A percentile compares a stretch with the other conserved stretches of the same genome.
Conservation (phyloP, 1,140 invertebrate species). For the Pseudomyrmex sp. region DNA sequence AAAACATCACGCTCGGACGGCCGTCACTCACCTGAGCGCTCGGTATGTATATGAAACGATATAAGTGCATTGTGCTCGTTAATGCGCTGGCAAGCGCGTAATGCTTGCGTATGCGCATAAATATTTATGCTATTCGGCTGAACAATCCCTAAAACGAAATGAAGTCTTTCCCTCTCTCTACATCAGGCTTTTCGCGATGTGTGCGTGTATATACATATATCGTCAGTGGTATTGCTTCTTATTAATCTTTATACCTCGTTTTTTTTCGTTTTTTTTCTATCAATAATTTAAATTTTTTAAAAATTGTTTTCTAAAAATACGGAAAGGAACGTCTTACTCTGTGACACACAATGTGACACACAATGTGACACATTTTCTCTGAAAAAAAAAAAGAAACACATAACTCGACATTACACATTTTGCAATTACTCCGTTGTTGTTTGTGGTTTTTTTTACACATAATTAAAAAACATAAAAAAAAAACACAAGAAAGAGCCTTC, state of each 20-base stretch:
- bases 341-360: background rate
- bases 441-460: background rate
- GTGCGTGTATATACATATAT: background rate
- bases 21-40: constrained; percentile 67
- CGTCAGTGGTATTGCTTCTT: background rate
- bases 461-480: background rate
- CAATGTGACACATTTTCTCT: background rate
- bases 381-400: no score
- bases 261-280: no score
- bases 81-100: constrained; percentile 67
- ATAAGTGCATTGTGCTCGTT: constrained; percentile 64
- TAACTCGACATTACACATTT: no score
- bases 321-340: background rate
- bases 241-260: background rate
- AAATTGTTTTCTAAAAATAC: background rate
- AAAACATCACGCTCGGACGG: constrained; percentile 67
- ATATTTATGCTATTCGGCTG: constrained; percentile 66
- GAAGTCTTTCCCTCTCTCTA: constrained; percentile 19
- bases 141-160: constrained; percentile 64
- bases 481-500: background rate
- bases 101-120: constrained; percentile 62
- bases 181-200: background rate
- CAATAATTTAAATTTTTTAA: no score
- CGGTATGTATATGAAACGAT: constrained; percentile 56
- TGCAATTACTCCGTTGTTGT: no score